These are phyloP conservation scores for Palaemon carinicauda DNA, from an alignment of 1,140 invertebrate genomes.

Conservation along the genomic window DNA sequence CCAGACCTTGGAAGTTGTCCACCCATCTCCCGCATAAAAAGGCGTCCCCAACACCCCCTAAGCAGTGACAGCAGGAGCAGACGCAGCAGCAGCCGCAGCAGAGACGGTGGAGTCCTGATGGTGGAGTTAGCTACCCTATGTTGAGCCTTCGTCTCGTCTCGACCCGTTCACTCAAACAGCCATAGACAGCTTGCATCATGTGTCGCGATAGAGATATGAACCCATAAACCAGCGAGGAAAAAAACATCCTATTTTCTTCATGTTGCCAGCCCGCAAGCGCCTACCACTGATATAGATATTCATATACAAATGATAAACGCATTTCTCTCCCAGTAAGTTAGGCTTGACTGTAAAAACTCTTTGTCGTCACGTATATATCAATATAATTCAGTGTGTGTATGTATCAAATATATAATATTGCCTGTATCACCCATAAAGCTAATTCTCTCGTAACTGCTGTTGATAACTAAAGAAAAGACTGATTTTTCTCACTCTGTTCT, in stretches of 20 bases:
- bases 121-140: slow-evolving; percentile 31
- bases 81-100: neutral
- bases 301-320: no score
- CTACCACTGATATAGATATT: neutral
- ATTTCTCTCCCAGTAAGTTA: no score
- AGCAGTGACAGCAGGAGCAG: slow-evolving; percentile 15
- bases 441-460: no score
- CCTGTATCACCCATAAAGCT: no score
- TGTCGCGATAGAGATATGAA: slow-evolving; percentile 54
- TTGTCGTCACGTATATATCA: no score
- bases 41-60: neutral
- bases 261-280: slow-evolving; percentile 27
- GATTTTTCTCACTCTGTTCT: no score
- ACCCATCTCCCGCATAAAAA: no score
- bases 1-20: no score
- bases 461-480: no score
- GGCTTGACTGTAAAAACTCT: no score
- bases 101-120: slow-evolving; percentile 43
- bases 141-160: slow-evolving; percentile 52
- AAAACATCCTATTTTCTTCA: neutral
- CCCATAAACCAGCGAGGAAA: slow-evolving; percentile 10
- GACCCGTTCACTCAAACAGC: slow-evolving; percentile 49
- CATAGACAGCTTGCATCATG: slow-evolving; percentile 47
- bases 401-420: no score
- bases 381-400: no score